phyloP scores from a whole-genome alignment of 2,797 vertebrate genomes.

The Anas bernieri region DNA sequence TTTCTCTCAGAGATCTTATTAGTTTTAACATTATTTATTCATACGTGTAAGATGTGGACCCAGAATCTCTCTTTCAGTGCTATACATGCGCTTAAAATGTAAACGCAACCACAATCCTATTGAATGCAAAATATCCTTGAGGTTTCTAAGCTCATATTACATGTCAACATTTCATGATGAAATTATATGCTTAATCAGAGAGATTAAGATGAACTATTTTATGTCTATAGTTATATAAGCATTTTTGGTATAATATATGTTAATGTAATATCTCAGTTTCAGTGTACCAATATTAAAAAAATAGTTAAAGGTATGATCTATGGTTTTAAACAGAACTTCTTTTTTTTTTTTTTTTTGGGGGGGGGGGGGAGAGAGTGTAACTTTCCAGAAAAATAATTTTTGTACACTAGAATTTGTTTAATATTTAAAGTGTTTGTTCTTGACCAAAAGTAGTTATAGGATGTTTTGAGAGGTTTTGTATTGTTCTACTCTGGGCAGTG shows the following conservation, averaged over 20 bases:
- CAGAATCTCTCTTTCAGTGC: slow-evolving; percentile 62
- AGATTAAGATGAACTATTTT: slow-evolving; percentile 37
- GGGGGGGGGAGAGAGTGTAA: no score
- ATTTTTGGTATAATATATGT: slow-evolving; percentile 11
- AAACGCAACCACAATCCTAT: slow-evolving; percentile 58
- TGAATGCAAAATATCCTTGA: slow-evolving; percentile 60
- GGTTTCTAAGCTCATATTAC: slow-evolving; percentile 56
- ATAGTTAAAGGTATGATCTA: not conserved
- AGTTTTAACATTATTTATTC: slow-evolving; percentile 92
- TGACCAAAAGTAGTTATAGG: not conserved
- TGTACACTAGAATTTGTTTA: not conserved
- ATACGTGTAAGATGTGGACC: slow-evolving; percentile 83
- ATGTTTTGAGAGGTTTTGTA: not conserved
- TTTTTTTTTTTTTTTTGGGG: not conserved
- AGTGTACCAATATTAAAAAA: not conserved
- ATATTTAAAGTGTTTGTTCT: not conserved
- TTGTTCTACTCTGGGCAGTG: not conserved
- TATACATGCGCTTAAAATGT: slow-evolving; percentile 68
- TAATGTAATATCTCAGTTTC: slow-evolving; percentile 5
- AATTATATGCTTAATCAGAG: slow-evolving; percentile 26
- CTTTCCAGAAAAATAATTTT: not conserved
- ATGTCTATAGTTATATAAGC: not conserved
- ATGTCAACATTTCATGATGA: slow-evolving; percentile 50
- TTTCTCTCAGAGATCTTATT: slow-evolving; percentile 90
- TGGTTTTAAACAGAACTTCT: not conserved